Percentiles rank a stretch among this genome's conserved stretches.
Evolutionary conservation across 2,888 invertebrate species (phyloP).

Genomic region (Tanytarsus gracilentus): DNA sequence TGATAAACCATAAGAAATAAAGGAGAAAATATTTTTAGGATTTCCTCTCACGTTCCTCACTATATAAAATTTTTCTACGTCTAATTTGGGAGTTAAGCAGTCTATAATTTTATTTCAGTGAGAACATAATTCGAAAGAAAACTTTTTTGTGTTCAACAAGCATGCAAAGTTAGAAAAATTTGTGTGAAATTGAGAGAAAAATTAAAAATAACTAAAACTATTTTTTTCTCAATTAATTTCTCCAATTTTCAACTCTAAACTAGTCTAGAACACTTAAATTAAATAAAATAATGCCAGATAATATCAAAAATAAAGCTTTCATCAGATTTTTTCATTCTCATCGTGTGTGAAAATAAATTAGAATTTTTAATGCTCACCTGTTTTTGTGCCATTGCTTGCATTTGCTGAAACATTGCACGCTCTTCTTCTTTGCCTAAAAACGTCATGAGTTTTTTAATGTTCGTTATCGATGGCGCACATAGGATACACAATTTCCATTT

Average conservation of each 20-base stretch:
- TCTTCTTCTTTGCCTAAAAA: conserved; percentile 85
- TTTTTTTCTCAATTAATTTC: neutral
- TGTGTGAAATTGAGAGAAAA: no score
- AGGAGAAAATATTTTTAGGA: no score
- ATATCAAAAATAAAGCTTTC: neutral
- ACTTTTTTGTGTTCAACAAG: no score
- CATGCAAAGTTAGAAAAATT: no score
- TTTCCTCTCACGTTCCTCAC: no score
- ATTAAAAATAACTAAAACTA: neutral
- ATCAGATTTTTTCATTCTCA: neutral
- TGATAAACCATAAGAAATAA: no score
- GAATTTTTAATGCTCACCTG: conserved; percentile 56
- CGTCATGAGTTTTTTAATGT: neutral
- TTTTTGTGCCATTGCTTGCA: conserved; percentile 94
- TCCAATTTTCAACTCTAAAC: neutral
- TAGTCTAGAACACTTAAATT: neutral
- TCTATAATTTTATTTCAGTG: no score
- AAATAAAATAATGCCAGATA: neutral
- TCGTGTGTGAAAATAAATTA: neutral
- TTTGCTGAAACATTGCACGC: conserved; percentile 92
- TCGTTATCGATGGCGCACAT: no score
- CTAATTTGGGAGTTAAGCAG: no score
- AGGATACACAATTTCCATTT: no score
- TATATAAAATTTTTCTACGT: no score
- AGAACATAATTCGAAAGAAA: no score